A percentile compares a stretch with the other conserved stretches of the same genome.
These are phyloP conservation scores for Styela plicata DNA, from an alignment of 23 tunicate genomes.

Conservation along the genomic window DNA sequence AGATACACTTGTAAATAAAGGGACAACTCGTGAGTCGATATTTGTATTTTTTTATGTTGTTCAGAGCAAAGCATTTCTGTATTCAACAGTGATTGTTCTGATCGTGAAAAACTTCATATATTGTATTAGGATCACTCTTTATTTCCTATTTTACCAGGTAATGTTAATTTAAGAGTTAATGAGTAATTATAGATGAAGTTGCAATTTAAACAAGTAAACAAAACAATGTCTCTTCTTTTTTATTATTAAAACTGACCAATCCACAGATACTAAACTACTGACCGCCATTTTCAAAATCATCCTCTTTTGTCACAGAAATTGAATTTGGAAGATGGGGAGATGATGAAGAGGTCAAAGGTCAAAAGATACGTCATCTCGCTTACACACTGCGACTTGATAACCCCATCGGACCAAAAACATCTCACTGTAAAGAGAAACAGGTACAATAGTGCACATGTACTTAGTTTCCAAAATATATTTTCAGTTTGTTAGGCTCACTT, in stretches of 20 bases:
- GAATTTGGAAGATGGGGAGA: constrained; percentile 35
- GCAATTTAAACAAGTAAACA: background rate
- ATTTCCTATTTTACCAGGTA: too few species aligned
- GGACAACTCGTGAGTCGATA: constrained; percentile 34
- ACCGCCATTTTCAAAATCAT: too few species aligned
- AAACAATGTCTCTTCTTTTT: background rate
- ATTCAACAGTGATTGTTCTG: too few species aligned
- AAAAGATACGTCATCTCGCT: constrained; percentile 27
- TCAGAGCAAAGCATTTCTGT: too few species aligned
- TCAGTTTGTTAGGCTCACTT: too few species aligned
- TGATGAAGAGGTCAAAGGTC: constrained; percentile 30
- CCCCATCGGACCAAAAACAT: constrained; percentile 72
- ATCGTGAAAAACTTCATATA: too few species aligned
- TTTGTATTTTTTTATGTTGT: too few species aligned
- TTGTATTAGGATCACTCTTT: too few species aligned
- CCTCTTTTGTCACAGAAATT: constrained; percentile 51
- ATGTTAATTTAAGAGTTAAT: too few species aligned
- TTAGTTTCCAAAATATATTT: too few species aligned
- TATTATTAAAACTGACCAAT: background rate
- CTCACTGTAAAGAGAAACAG: constrained; percentile 60
- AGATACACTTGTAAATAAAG: constrained; percentile 33
- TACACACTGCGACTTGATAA: constrained; percentile 42
- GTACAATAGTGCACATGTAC: too few species aligned
- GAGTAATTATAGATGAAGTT: too few species aligned
- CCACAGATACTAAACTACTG: background rate